Conservation (phyloP, 2,888 invertebrate species). For the Drosophila cognata region DNA sequence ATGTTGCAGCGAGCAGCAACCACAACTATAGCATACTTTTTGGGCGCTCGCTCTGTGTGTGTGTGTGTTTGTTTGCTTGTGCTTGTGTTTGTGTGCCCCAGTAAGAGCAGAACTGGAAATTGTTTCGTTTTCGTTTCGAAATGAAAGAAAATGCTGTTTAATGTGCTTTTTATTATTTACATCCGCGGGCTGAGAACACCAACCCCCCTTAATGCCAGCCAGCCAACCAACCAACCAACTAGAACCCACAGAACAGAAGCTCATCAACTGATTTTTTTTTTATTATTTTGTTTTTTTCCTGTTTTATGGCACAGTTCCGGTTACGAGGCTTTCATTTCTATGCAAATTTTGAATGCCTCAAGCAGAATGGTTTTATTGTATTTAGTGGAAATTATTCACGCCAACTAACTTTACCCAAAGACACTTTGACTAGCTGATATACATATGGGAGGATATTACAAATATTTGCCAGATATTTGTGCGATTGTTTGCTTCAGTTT, state of each 20-base stretch:
- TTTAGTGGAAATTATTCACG: constrained; percentile 79
- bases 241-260: constrained; percentile 49
- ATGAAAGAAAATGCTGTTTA: constrained; percentile 81
- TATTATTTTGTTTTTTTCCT: constrained; percentile 29
- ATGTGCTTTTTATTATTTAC: constrained; percentile 81
- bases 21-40: constrained; percentile 67
- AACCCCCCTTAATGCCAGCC: neutral
- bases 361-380: constrained; percentile 74
- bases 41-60: constrained; percentile 19
- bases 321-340: constrained; percentile 75
- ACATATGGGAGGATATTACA: constrained; percentile 8
- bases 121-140: constrained; percentile 75
- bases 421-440: constrained; percentile 22
- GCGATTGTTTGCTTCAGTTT: constrained; percentile 28
- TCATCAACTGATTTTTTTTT: constrained; percentile 61
- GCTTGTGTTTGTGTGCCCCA: constrained; percentile 35
- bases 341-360: constrained; percentile 75
- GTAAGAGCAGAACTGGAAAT: constrained; percentile 61
- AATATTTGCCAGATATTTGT: constrained; percentile 8
- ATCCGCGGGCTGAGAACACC: constrained; percentile 64
- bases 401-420: constrained; percentile 61
- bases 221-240: neutral
- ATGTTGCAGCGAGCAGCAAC: constrained; percentile 12
- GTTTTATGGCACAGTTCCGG: constrained; percentile 74
- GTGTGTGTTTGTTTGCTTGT: neutral